Conservation (phyloP, 2,113 vertebrate species). For the Mustela nigripes region DNA sequence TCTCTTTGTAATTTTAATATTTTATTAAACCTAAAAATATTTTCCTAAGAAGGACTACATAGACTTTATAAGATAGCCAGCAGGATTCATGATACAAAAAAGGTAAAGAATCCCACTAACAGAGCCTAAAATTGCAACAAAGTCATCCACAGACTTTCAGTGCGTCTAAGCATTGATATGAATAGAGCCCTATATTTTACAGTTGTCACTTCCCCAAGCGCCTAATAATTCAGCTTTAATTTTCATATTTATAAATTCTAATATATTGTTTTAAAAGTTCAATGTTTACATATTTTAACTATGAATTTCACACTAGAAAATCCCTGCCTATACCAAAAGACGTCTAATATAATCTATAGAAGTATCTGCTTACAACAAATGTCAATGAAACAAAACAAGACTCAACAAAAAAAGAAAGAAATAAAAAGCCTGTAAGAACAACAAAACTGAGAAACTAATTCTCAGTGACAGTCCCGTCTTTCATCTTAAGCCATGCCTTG, state of each 20-base stretch:
- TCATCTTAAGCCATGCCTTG: conserved; percentile 91
- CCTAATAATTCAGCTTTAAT: background rate
- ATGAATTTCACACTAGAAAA: conserved; percentile 22
- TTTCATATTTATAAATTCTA: background rate
- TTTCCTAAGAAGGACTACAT: background rate
- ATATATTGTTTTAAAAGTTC: background rate
- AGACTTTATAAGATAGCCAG: background rate
- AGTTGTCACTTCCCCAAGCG: background rate
- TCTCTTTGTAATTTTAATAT: background rate
- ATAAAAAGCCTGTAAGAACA: conserved; percentile 85
- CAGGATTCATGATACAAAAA: background rate
- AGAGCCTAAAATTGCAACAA: background rate
- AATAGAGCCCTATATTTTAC: background rate
- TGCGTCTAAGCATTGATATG: background rate
- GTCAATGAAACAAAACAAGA: conserved; percentile 82
- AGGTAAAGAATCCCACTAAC: background rate
- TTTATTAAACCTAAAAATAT: background rate
- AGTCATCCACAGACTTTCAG: background rate
- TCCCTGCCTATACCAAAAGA: background rate
- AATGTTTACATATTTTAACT: conserved; percentile 17
- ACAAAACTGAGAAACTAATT: conserved; percentile 90
- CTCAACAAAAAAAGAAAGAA: conserved; percentile 80
- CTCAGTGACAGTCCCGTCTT: conserved; percentile 91
- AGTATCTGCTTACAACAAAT: conserved; percentile 51
- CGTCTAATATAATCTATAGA: background rate